Evolutionary conservation across 2,113 vertebrate species (phyloP), one percentile per base, ranked within the genome.

Genomic region (Chamaetylas fuelleborni): DNA sequence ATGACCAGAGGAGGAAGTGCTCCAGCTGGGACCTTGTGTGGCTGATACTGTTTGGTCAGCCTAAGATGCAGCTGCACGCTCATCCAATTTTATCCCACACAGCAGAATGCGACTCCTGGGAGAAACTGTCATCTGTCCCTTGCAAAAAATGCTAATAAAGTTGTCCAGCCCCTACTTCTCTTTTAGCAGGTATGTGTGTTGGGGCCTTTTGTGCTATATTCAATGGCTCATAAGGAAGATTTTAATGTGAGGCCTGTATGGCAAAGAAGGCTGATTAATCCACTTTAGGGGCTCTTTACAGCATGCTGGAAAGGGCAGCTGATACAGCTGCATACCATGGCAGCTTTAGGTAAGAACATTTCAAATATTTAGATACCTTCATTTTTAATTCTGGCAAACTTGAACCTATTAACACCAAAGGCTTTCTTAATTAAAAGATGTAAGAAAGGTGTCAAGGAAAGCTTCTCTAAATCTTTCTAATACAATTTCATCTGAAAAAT

Each of bases 381-480:
- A 53, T 53, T 74, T 89, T 51, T 45, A 86, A 84, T 89, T 89
- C 83, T 84, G 43, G 57, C 56, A 78, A 91, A 91, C 8, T n/a
- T 48, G 64, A 93, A 88, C 51, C 45, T 71, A 81, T 81, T 95
- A 94, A 87, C 82, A 74, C 43, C 19, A 74, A 78, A 74, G 53
- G 34, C 28, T 87, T 79, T 79, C 92, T 88, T 88, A 86, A 88
- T 88, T 89, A 86, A 87, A 93, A 66, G 38, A 92, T 51, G 22
- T 51, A 84, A 92, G 62, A 77, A 72, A 79, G 62, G 65, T 71
- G 53, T 72, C 77, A 73, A 51, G 48, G 19, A 95, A 91, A 92
- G 77, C 77, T 67, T 81, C 64, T 84, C 34, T 88, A 92, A 94
- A 84, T 81, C 54, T 81, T 92, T 57, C 77, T 91, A 88, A 93